Base-by-base conservation (phyloP, 2,888 invertebrate species). In the Andrena bucephala region DNA sequence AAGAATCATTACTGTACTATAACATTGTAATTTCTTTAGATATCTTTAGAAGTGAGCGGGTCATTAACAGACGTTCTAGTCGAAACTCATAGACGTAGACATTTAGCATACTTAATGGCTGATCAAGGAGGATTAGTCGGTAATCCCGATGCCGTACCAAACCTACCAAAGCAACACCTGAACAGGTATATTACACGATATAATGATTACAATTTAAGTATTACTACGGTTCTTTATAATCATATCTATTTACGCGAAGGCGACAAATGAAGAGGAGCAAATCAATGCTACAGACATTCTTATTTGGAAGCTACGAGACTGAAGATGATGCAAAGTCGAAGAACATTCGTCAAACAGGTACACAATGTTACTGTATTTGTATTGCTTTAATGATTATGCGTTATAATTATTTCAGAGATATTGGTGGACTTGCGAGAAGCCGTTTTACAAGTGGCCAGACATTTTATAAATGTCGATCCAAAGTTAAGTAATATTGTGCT, bases 361-460 rank as follows among this genome's bases (percentile, higher is more conserved):
- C 42, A 8, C 5, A 72, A 2, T 3, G 24, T 10, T 24, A 13
- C 27, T 24, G 4, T 57, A 27, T 67, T 20, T 75, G 13, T 29
- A 67, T 0, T 16, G 71, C 10, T 27, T 72, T 10, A 48, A 77
- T 62, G 13, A 36, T 66, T 50, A 7, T 69, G 16, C 20, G 16
- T 72, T 31, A 68, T 50, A 68, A 60, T 59, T 67, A 50, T 91
- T 92, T 50, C 84, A 89, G 99, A 99, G 95, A 97, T 99, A 91
- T 95, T 99, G 86, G 99, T 99, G n/a, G 99, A 99, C 95, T 95
- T 99, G 71, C 96, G 99, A 88, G 99, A 99, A 95, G 98, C 99
- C 42, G 98, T 99, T 89, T 95, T 99, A 73, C 99, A 98, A 94
- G 96, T 96, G 65, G 98, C 98, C 29, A 95, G 99, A 42, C 99